Evolutionary conservation across 2,797 vertebrate species (phyloP), one percentile per base, ranked within the genome.

Genomic region (Ambastaia sidthimunki): DNA sequence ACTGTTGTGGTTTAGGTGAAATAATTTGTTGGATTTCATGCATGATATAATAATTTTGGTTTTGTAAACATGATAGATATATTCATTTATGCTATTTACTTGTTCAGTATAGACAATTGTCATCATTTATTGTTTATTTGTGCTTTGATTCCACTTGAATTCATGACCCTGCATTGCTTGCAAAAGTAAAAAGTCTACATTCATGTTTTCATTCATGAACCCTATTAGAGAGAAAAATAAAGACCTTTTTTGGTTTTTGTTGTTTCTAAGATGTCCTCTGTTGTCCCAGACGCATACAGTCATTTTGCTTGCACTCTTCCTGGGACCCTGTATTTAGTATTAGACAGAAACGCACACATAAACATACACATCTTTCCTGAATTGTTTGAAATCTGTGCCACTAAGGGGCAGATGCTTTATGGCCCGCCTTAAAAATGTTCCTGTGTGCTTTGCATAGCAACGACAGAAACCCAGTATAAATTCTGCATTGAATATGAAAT

Each of bases 371-470:
- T 55, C 25, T n/a, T 28, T 70, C 28, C 73, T 57, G n/a, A 66
- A 65, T 52, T 47, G 59, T 76, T 67, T 31, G 59, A 57, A 21
- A 68, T 75, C 80, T 73, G 34, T 68, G 19, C 28, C 44, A 78
- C 67, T 16, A 67, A 71, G 41, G 77, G 82, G 83, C 67, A 57
- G 66, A 77, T 84, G 76, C 73, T 86, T 83, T 82, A 86, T 87
- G 80, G 13, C 75, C 83, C 31, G 75, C 87, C 86, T 83, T 85
- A 74, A 85, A 83, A 88, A 80, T 63, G 75, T 74, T 80, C 80
- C 68, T 44, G 83, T 84, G 88, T 85, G 86, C 82, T 80, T 86
- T 89, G 88, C 86, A 89, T 87, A 77, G 76, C 81, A 87, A 91
- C 80, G 76, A 82, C 21, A 37, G 54, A 47, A 65, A 86, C 70